Percentiles rank a stretch among this genome's conserved stretches.
Conservation (phyloP, 2,888 invertebrate genomes). For the Toxonevra muliebris region DNA sequence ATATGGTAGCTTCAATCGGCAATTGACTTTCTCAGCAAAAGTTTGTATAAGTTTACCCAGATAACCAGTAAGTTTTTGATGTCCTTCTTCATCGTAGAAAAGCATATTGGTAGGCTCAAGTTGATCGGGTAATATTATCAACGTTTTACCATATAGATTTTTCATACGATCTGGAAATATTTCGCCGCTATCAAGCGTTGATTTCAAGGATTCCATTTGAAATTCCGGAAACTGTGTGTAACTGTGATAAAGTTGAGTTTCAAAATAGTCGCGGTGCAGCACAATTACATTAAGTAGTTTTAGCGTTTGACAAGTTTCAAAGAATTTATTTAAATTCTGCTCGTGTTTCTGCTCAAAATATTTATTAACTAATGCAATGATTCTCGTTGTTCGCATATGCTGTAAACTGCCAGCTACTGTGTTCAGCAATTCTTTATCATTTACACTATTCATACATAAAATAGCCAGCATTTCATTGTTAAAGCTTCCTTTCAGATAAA, state of each 20-base stretch:
- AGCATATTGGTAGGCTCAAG: conserved; percentile 21
- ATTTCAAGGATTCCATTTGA: conserved; percentile 2
- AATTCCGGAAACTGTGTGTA: conserved; percentile 25
- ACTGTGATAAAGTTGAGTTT: conserved; percentile 20
- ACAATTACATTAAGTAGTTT: conserved; percentile 23
- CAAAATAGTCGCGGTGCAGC: conserved; percentile 15
- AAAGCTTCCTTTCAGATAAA: no score
- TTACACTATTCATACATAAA: conserved; percentile 2
- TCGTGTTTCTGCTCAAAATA: background rate
- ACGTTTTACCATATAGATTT: background rate
- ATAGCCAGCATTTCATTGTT: conserved; percentile 12
- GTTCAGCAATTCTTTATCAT: background rate
- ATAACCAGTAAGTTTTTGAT: conserved; percentile 10
- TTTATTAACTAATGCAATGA: conserved; percentile 5
- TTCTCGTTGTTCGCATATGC: conserved; percentile 4
- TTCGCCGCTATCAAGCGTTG: background rate
- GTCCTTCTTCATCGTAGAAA: background rate
- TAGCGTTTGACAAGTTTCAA: conserved; percentile 3
- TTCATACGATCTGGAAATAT: conserved; percentile 20
- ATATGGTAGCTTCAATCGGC: background rate
- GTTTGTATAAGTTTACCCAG: conserved; percentile 12
- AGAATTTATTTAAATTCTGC: conserved; percentile 9
- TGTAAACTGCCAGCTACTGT: conserved; percentile 11
- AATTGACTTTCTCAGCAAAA: conserved; percentile 15
- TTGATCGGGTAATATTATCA: conserved; percentile 20